A percentile compares a stretch with the other conserved stretches of the same genome.
These are phyloP conservation scores for Drusus annulatus DNA, from an alignment of 1,140 invertebrate species.

Conservation along the genomic window DNA sequence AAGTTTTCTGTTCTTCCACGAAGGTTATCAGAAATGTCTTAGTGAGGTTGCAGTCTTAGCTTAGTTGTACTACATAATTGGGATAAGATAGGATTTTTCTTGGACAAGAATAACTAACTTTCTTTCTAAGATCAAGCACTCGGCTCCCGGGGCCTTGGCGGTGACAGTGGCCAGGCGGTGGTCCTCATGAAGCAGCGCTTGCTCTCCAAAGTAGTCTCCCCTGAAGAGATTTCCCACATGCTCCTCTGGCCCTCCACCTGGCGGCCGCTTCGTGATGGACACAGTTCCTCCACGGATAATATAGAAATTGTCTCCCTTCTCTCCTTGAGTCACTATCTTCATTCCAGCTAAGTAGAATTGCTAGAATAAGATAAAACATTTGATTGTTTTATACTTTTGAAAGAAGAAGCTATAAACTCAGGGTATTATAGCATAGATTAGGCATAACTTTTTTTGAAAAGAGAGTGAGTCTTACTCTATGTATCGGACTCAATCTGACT, in stretches of 20 bases:
- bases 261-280: conserved; percentile 78
- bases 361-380: conserved; percentile 64
- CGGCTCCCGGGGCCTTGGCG: conserved; percentile 88
- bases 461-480: too few species aligned
- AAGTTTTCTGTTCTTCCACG: too few species aligned
- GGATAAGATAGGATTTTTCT: too few species aligned
- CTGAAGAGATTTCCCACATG: conserved; percentile 75
- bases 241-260: conserved; percentile 72
- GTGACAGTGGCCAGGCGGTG: conserved; percentile 90
- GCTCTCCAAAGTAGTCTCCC: conserved; percentile 87
- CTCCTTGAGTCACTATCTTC: conserved; percentile 92
- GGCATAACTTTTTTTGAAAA: too few species aligned
- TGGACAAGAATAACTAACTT: conserved; percentile 71
- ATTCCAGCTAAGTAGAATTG: conserved; percentile 89
- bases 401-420: too few species aligned
- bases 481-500: too few species aligned
- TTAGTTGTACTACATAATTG: too few species aligned
- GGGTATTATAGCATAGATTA: too few species aligned
- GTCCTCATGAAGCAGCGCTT: conserved; percentile 86
- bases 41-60: too few species aligned
- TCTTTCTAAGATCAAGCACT: conserved; percentile 91
- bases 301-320: conserved; percentile 95
- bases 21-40: too few species aligned
- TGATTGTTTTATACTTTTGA: too few species aligned
- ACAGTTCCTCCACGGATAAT: conserved; percentile 95